Evolutionary conservation across 2,113 vertebrate genomes (phyloP), one percentile per base, ranked within the genome.

Genomic region (Amia ocellicauda): DNA sequence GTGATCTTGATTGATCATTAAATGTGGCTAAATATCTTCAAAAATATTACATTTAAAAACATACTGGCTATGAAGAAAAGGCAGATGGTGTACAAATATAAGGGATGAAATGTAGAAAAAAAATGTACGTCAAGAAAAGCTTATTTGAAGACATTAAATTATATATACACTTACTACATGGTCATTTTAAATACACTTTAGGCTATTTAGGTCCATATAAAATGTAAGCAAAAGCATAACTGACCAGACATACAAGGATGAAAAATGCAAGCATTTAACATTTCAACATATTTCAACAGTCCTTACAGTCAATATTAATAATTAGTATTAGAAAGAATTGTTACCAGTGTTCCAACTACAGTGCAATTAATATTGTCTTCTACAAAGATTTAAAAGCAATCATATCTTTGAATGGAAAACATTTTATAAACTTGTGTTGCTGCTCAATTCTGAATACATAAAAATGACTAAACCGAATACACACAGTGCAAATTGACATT

Each of bases 321-420:
- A 51, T 71, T 41, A 69, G 57, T 51, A 66, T 63, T 54, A 64
- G 55, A 60, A 61, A 60, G 36, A 59, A 52, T 17, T 66, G 64
- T 68, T 61, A 73, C 61, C 77, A 79, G 71, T 74, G 73, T 76
- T 74, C 53, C 29, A 67, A 71, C 69, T 78, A 76, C 68, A 77
- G 72, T 73, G 73, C 71, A 81, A 78, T 69, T 66, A 69, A 70
- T 51, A 71, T 56, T 64, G 60, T 59, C 49, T 61, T 59, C 69
- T 61, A 65, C 61, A 64, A 53, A 58, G 41, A 66, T 68, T 60
- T 61, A 60, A 71, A 67, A 60, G 26, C 22, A 54, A 74, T 61
- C 62, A 51, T 54, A 42, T 71, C 55, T 49, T 64, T 63, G 45
- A 63, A 66, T 75, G 68, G 64, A 70, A 69, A 76, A 78, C 59